These are phyloP conservation scores for Microcebus tavaratra DNA, from an alignment of 2,113 vertebrate genomes.

Conservation along the genomic window DNA sequence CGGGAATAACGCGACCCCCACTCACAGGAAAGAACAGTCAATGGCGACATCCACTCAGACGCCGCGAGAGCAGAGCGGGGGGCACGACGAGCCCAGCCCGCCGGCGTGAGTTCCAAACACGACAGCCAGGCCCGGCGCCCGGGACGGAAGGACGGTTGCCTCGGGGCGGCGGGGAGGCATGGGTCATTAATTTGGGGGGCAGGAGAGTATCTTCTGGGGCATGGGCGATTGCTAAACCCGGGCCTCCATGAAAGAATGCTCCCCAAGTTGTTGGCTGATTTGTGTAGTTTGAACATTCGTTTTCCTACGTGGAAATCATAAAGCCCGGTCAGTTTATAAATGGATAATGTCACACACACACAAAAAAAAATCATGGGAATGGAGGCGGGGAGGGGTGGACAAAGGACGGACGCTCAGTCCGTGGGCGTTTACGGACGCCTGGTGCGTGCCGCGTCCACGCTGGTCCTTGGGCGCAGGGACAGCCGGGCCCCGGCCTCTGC, in stretches of 20 bases:
- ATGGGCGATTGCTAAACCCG: background rate
- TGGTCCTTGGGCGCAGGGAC: background rate
- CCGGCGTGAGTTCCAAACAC: rapidly evolving
- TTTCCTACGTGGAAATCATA: background rate
- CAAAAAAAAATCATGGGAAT: background rate
- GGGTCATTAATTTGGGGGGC: rapidly evolving
- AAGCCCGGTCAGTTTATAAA: background rate
- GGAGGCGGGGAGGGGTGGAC: background rate
- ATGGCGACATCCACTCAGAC: rapidly evolving
- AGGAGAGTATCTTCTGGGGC: background rate
- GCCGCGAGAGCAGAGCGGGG: rapidly evolving
- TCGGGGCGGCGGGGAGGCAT: no score
- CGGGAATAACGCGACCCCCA: rapidly evolving
- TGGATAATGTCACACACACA: background rate
- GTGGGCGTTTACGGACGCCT: background rate
- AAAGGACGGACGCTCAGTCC: background rate
- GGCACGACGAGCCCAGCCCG: rapidly evolving
- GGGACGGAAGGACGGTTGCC: background rate
- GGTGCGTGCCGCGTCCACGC: rapidly evolving
- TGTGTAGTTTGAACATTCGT: rapidly evolving
- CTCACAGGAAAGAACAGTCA: background rate
- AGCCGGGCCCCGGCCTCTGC: background rate
- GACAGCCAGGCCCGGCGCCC: background rate
- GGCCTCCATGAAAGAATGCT: rapidly evolving
- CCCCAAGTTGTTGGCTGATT: rapidly evolving